Evolutionary conservation across 1,140 invertebrate genomes (phyloP).

Genomic region (Cardiocondyla obscurior): DNA sequence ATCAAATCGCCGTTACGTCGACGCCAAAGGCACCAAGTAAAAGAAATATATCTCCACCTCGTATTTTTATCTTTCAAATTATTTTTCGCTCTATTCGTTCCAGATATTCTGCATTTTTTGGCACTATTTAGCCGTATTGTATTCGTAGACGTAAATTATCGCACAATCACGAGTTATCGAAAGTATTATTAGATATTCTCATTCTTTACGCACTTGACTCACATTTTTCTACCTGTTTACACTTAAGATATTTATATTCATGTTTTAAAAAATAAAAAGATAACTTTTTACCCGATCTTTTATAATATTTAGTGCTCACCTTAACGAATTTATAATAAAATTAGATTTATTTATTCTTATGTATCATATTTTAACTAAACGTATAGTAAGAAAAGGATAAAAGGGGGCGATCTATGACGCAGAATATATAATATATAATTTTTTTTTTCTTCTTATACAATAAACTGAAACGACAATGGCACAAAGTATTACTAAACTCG

Average conservation of each 20-base stretch:
- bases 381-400: conserved; percentile 64
- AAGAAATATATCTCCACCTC: conserved; percentile 55
- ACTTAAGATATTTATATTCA: background rate
- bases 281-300: background rate
- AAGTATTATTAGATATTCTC: conserved; percentile 5
- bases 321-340: conserved; percentile 51
- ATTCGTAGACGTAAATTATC: conserved; percentile 41
- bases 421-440: conserved; percentile 62
- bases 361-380: conserved; percentile 34
- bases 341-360: conserved; percentile 42
- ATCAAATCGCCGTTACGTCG: conserved; percentile 61
- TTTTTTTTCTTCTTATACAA: conserved; percentile 61
- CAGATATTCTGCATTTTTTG: conserved; percentile 51
- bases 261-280: conserved; percentile 1
- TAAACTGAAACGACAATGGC: conserved; percentile 73
- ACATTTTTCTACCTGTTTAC: background rate
- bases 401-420: conserved; percentile 36
- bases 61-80: conserved; percentile 34
- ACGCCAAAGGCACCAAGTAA: conserved; percentile 68
- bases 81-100: background rate
- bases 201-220: background rate
- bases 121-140: conserved; percentile 65
- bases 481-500: conserved; percentile 71
- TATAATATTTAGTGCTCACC: conserved; percentile 44
- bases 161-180: conserved; percentile 11